Evolutionary conservation across 2,113 vertebrate species (phyloP).

Genomic region (Pteropus alecto): DNA sequence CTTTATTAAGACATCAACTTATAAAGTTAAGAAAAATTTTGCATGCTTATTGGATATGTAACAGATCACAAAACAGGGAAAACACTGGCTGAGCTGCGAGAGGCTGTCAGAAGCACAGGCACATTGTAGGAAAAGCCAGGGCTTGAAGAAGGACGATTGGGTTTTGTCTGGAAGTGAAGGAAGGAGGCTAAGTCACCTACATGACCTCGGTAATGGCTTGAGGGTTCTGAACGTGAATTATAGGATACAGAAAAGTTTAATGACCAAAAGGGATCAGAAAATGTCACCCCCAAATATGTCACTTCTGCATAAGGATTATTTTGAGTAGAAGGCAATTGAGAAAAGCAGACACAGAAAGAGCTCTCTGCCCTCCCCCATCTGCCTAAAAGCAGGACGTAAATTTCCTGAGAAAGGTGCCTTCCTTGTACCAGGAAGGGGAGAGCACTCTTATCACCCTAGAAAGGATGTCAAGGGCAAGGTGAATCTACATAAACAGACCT

Average conservation of each 20-base stretch:
- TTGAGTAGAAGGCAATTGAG: background rate
- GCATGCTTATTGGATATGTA: background rate
- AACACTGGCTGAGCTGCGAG: background rate
- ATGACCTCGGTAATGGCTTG: background rate
- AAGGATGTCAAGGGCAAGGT: background rate
- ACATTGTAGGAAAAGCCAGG: background rate
- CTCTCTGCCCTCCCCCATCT: background rate
- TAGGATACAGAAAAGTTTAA: background rate
- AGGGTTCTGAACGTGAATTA: background rate
- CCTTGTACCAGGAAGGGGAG: background rate
- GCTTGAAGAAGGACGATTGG: background rate
- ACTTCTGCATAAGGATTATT: background rate
- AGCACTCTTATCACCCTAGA: background rate
- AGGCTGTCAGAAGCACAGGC: background rate
- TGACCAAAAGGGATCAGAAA: background rate
- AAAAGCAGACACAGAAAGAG: constrained; percentile 8
- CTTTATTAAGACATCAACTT: background rate
- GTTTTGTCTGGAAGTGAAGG: background rate
- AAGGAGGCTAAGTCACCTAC: background rate
- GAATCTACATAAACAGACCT: constrained; percentile 39
- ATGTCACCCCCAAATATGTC: background rate
- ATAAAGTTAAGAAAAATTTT: background rate
- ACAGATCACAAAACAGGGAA: background rate
- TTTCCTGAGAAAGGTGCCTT: constrained; percentile 31
- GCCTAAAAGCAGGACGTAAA: constrained; percentile 48